Conservation (phyloP, 2,888 invertebrate genomes). For the Dynastes tityus region DNA sequence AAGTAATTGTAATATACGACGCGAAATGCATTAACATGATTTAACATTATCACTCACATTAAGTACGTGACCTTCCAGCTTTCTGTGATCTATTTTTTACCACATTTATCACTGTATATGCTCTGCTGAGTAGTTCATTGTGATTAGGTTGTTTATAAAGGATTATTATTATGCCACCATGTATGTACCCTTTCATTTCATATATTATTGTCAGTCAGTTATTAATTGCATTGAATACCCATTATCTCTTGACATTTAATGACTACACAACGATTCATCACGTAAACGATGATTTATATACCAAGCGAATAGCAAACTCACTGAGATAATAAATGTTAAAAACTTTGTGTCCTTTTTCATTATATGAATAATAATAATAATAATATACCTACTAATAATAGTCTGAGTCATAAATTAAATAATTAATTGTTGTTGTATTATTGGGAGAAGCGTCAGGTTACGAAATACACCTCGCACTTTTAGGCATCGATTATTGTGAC, state of each 20-base stretch:
- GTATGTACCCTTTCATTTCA: background rate
- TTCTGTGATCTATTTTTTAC: constrained; percentile 3
- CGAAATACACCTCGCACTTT: too few relatives aligned
- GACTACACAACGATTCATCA: background rate
- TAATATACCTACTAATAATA: too few relatives aligned
- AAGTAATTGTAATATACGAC: too few relatives aligned
- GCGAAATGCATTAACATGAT: background rate
- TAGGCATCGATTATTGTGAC: too few relatives aligned
- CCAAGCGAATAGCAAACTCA: too few relatives aligned
- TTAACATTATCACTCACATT: background rate
- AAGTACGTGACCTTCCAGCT: background rate
- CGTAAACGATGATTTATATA: too few relatives aligned
- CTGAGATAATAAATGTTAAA: too few relatives aligned
- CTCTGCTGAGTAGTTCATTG: constrained; percentile 7
- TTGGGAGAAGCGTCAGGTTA: too few relatives aligned
- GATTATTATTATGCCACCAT: background rate
- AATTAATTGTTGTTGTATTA: too few relatives aligned
- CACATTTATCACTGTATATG: background rate
- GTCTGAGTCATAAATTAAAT: too few relatives aligned
- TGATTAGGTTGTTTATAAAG: constrained; percentile 9
- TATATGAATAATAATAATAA: too few relatives aligned
- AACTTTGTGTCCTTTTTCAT: too few relatives aligned
- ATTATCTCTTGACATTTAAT: background rate
- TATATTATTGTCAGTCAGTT: constrained; percentile 5
- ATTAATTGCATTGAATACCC: constrained; percentile 8